Conservation (phyloP, 2,888 invertebrate species). For the Cephus spinipes region DNA sequence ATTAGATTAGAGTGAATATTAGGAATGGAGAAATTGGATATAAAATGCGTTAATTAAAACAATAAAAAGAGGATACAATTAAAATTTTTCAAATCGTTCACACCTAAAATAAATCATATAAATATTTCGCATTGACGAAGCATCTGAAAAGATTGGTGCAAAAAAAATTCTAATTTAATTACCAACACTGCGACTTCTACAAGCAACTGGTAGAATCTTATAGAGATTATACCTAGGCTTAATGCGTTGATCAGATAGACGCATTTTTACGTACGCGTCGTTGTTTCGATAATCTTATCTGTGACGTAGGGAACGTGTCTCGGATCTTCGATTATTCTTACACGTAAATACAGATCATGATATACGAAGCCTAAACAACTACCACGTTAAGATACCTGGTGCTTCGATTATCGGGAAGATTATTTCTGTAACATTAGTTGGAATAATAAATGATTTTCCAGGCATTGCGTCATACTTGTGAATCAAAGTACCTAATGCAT, state of each 20-base stretch:
- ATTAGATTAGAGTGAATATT: neutral
- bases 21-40: neutral
- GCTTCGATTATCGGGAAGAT: neutral
- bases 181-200: neutral
- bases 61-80: neutral
- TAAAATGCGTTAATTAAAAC: neutral
- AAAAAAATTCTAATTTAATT: neutral
- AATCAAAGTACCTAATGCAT: neutral
- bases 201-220: neutral
- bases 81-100: neutral
- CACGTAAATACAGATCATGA: neutral
- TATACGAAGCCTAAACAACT: neutral
- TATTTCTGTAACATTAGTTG: neutral
- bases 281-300: constrained; percentile 14
- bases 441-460: neutral
- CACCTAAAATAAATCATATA: neutral
- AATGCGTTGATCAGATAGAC: constrained; percentile 36
- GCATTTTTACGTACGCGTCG: constrained; percentile 11
- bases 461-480: neutral
- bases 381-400: neutral
- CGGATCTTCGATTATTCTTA: neutral
- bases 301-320: constrained; percentile 17
- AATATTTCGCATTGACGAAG: neutral
- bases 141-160: neutral
- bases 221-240: neutral